Base-by-base conservation (phyloP, 2,888 invertebrate species). In the Monopis laevigella region DNA sequence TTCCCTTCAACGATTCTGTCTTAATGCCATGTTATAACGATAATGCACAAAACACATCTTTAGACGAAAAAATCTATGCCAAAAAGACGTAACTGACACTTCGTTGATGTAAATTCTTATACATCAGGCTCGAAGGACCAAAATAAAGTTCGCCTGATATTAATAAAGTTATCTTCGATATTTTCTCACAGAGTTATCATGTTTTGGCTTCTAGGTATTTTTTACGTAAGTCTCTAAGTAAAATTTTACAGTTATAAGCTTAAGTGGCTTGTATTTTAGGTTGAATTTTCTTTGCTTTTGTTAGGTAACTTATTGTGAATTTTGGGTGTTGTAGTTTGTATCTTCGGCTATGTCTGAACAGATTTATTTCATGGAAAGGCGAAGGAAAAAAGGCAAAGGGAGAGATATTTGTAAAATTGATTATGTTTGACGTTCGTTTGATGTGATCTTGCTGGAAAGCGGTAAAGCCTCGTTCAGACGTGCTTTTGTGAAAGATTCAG, bases 351-450 rank as follows among this genome's bases (percentile, higher is more conserved):
- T 57, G 62, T 59, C 59, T 58, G 61, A 54, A 60, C 55, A 65
- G 65, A 72, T 70, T 70, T 70, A 67, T 70, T 69, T 64, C 58
- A 59, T 55, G 61, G 39, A 43, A 38, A 40, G 34, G 43, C 41
- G 39, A 69, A 66, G 62, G 67, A 72, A 71, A 71, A 66, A 66
- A 56, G 50, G 53, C 59, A 40, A 40, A 27, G 43, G 41, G 44
- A 59, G n/a, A n/a, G 59, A 59, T 75, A 75, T 78, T 74, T 77
- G 72, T 69, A 67, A 75, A 77, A 78, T 77, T 78, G 77, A 78
- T 78, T 74, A 78, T 62, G 62, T 72, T 70, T 70, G 64, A 65
- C 66, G 70, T 69, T 58, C 65, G 65, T 77, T 77, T 73, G 70
- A 71, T 53, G 58, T 49, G 59, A 58, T 58, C 53, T 64, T 65